Evolutionary conservation across 2,888 invertebrate genomes (phyloP), one percentile per base, ranked within the genome.

Genomic region (Melieria omissa): DNA sequence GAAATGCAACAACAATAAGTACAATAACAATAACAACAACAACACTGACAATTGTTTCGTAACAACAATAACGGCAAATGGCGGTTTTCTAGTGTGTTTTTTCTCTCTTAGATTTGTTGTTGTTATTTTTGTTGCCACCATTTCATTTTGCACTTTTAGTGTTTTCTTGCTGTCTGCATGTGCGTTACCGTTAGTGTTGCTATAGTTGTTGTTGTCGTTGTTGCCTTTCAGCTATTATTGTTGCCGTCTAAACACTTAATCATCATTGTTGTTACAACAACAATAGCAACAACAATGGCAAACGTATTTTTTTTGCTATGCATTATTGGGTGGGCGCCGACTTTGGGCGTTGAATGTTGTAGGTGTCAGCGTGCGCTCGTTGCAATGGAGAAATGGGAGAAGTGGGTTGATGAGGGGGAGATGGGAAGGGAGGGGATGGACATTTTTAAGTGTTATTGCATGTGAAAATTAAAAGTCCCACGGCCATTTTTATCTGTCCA

Each of bases 181-280:
- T 44, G 49, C 61, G 67, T 67, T 67, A 52, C 60, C 52, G 60
- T 45, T 61, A 44, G 16, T 8, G n/a, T 16, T 1, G 29, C 29
- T 29, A 29, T 29, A 29, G 29, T 58, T 29, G 41, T 41, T 58
- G 41, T 29, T 57, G 9, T 57, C 47, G 60, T 44, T 60, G 58
- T 29, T 49, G 47, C 67, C 42, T n/a, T 67, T 12, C 60, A 10
- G 52, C 67, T 52, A 67, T 67, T 67, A 67, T 67, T 67, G 67
- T 60, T 58, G 60, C 61, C 60, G 61, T 49, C 67, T 67, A 67
- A 67, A 67, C 67, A 67, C 67, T 67, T 67, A 58, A 67, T 67
- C 67, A 67, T 67, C 67, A 67, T 67, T 67, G 67, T 67, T 67
- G 47, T 60, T 52, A 42, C 49, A 67, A 60, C 60, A 66, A 58